phyloP scores from a whole-genome alignment of 1,140 invertebrate genomes.

The Calycopis cecrops region DNA sequence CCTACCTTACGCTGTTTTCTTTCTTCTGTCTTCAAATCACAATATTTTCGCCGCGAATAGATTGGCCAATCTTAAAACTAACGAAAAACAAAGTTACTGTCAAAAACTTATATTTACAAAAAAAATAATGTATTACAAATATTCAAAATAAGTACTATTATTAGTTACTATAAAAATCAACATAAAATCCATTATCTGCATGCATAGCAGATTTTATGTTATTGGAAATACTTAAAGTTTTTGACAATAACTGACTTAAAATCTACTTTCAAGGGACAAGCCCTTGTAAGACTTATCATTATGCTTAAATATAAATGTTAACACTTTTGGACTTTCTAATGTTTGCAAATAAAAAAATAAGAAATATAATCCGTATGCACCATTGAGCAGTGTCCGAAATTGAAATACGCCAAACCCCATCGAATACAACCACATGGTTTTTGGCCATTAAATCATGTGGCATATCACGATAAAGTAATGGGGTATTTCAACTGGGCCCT shows the following conservation, averaged over 20 bases:
- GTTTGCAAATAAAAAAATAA: conserved; percentile 13
- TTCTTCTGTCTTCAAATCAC: conserved; percentile 38
- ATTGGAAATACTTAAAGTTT: conserved; percentile 34
- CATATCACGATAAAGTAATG: conserved; percentile 55
- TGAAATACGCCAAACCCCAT: conserved; percentile 53
- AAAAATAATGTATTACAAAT: conserved; percentile 38
- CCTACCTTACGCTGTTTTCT: conserved; percentile 49
- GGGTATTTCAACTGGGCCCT: conserved; percentile 55
- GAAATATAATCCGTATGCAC: conserved; percentile 51
- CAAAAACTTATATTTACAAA: conserved; percentile 32
- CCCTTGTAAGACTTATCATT: conserved; percentile 26
- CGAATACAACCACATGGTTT: conserved; percentile 56
- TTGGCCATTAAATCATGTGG: conserved; percentile 67
- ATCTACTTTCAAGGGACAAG: conserved; percentile 36
- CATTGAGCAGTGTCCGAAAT: conserved; percentile 49
- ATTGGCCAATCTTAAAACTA: conserved; percentile 65
- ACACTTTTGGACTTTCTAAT: conserved; percentile 9
- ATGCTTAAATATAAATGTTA: conserved; percentile 19
- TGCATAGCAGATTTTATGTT: conserved; percentile 1
- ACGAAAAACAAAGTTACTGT: conserved; percentile 35
- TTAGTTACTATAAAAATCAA: conserved; percentile 30
- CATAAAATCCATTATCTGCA: too few relatives aligned
- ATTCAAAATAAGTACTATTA: background rate
- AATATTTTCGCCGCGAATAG: conserved; percentile 33
- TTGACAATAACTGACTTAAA: conserved; percentile 48